Evolutionary conservation across 2,888 invertebrate species (phyloP), one percentile per base, ranked within the genome.

Genomic region (Cabera pusaria): DNA sequence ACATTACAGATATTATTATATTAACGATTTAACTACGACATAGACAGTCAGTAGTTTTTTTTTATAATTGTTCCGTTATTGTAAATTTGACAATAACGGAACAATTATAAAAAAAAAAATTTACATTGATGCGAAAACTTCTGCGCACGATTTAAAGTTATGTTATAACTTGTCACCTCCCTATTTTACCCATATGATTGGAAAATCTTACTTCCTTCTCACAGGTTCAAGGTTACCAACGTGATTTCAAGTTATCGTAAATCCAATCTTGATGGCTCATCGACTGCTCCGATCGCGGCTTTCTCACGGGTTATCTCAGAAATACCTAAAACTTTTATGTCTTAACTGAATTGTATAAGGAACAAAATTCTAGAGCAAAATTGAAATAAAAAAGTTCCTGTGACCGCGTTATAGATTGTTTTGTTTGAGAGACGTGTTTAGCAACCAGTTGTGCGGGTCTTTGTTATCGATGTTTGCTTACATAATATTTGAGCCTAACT

Each of bases 161-260:
- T n/a, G n/a, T n/a, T n/a, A n/a, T n/a, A n/a, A n/a, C n/a, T n/a
- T n/a, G n/a, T n/a, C n/a, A n/a, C n/a, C n/a, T n/a, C n/a, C n/a
- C n/a, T n/a, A n/a, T n/a, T n/a, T n/a, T n/a, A n/a, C n/a, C n/a
- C n/a, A n/a, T n/a, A n/a, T n/a, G n/a, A n/a, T n/a, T 8, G 10
- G 6, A 31, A 31, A 29, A 75, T 79, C 79, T 72, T 72, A 79
- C 76, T 77, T 81, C 71, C 73, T 77, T 71, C 72, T 65, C 76
- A 68, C 59, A 67, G 72, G 78, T 80, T 84, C 81, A 86, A 82
- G 83, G 83, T 80, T 79, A 76, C 59, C 61, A 73, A 78, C 83
- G 79, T 84, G 81, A 82, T 81, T 78, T 76, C 64, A 68, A 79
- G 83, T 80, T 81, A 82, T 81, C 76, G 76, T 83, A 81, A 83